A percentile compares a stretch with the other conserved stretches of the same genome.
These are phyloP conservation scores for Limnodromus scolopaceus DNA, from an alignment of 2,797 vertebrate species.

Conservation along the genomic window DNA sequence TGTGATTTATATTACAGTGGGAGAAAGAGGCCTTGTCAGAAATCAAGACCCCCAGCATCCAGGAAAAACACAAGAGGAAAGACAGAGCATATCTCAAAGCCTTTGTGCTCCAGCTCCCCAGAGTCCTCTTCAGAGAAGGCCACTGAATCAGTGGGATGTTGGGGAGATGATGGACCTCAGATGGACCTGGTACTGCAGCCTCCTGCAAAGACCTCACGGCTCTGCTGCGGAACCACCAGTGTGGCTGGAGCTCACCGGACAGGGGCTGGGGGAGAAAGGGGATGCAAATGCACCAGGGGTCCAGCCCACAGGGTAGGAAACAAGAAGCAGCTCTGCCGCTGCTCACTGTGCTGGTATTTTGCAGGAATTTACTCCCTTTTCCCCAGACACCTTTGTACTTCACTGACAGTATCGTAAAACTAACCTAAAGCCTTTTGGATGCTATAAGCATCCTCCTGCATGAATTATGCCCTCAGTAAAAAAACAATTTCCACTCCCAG, in stretches of 20 bases:
- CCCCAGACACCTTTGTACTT: background rate
- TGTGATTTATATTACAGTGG: background rate
- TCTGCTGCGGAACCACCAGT: fast-evolving
- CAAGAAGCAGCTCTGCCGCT: background rate
- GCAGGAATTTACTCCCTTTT: background rate
- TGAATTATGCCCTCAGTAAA: slow-evolving; percentile 29
- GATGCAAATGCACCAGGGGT: background rate
- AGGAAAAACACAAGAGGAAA: background rate
- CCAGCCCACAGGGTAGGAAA: background rate
- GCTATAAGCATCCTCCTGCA: background rate
- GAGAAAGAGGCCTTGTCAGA: background rate
- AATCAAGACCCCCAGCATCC: background rate
- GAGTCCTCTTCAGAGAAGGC: background rate
- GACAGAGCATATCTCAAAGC: background rate
- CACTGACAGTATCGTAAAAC: background rate
- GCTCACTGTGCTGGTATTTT: background rate
- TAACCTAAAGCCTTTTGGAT: background rate
- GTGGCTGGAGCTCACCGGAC: background rate
- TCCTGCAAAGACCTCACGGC: fast-evolving
- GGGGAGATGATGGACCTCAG: background rate
- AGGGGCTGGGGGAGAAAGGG: background rate
- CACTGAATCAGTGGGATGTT: fast-evolving
- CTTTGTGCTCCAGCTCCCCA: background rate
- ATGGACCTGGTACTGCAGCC: background rate
- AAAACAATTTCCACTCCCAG: slow-evolving; percentile 8